Base-by-base conservation (phyloP, 2,113 vertebrate species). In the Urocynchramus pylzowi region DNA sequence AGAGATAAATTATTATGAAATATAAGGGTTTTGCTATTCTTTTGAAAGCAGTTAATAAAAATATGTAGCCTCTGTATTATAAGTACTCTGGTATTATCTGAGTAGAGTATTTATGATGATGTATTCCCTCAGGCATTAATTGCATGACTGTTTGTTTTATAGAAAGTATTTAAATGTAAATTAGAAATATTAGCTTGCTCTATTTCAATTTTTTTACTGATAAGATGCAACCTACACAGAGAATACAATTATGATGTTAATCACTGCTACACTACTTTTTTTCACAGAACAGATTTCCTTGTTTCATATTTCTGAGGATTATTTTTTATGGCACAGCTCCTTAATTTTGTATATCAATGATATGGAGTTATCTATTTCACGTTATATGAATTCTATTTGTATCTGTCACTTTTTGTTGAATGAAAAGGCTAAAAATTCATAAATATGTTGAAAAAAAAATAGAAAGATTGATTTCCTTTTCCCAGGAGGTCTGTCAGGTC, bases 141-240 rank as follows among this genome's bases (percentile, higher is more conserved):
- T 83, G n/a, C 27, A 49, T 45, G 16, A 73, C 8, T 85, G 5
- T 94, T 96, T 84, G 44, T 71, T 95, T 95, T 63, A 28, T 42
- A 54, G 23, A 74, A 87, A 80, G 4, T 16, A 80, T 91, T 94
- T 93, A 91, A n/a, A 94, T 69, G 49, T 79, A 83, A 93, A 91
- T 95, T 85, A 50, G 16, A 87, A 79, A 76, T 19, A 92, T 68
- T 94, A 73, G 6, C 37, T 88, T 76, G 11, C 7, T 68, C 12
- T 64, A 65, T 77, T 86, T 35, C 28, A 41, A 1, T 33, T 54
- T 68, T 56, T 78, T 65, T 63, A 31, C 30, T 41, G 7, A 6
- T 80, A 81, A 84, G 84, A 74, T 4, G 3, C 11, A 84, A 49
- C n/a, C n/a, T 85, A 37, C 18, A 22, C 16, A 24, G n/a, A 53